phyloP scores from a whole-genome alignment of 2,797 vertebrate species.

The Odontamblyopus lacepedii region DNA sequence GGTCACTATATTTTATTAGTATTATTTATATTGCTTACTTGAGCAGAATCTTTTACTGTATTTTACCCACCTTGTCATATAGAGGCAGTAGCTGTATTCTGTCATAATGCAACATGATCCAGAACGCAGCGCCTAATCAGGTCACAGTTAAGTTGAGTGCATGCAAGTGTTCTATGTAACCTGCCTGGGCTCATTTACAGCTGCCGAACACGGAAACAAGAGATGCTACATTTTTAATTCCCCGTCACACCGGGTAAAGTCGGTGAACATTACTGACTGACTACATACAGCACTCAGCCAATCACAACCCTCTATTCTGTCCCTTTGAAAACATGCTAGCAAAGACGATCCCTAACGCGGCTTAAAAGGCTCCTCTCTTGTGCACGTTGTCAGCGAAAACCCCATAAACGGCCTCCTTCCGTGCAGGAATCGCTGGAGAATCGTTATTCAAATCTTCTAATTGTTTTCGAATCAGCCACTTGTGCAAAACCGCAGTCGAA shows the following conservation, averaged over 20 bases:
- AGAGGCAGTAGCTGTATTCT: not conserved
- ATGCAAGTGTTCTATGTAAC: conserved; percentile 21
- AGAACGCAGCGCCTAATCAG: not conserved
- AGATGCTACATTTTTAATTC: conserved; percentile 71
- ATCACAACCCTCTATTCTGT: conserved; percentile 35
- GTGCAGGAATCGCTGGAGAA: conserved; percentile 49
- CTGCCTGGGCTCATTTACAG: conserved; percentile 63
- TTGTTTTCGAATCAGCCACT: conserved; percentile 52
- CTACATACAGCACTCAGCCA: conserved; percentile 69
- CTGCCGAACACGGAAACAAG: conserved; percentile 40
- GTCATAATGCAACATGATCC: not conserved
- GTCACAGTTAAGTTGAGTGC: not conserved
- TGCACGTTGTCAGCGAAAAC: conserved; percentile 48
- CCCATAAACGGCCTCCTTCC: conserved; percentile 37
- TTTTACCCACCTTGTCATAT: not conserved
- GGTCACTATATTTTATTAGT: too few species aligned
- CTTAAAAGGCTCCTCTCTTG: conserved; percentile 57
- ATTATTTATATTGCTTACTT: too few species aligned
- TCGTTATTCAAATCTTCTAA: conserved; percentile 60
- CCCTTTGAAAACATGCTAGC: conserved; percentile 23
- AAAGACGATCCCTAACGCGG: conserved; percentile 41
- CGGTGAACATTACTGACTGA: conserved; percentile 28
- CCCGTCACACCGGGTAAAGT: conserved; percentile 49
- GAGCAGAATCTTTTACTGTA: too few species aligned
- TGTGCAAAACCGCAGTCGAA: conserved; percentile 36